Base-by-base conservation (phyloP, 1,140 invertebrate species). In the Drosophila orena region DNA sequence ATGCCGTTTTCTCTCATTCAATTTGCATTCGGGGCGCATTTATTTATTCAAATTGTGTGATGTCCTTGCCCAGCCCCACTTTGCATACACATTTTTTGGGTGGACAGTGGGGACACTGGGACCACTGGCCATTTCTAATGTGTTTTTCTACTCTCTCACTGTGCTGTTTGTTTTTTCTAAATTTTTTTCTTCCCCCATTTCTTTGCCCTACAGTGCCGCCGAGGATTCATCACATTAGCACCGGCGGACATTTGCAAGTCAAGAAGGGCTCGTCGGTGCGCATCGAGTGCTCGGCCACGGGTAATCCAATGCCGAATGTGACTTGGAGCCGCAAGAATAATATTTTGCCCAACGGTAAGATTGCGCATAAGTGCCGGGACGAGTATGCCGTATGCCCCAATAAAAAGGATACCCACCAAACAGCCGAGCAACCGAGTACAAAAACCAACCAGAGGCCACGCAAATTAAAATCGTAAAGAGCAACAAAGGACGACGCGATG, bases 261-360 rank as follows among this genome's bases (percentile, higher is more conserved):
- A 94, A 95, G 83, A 95, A 95, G 91, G 95, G 95, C 58, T 92
- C 94, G 76, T 93, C 93, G 42, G 94, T 95, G 37, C 93, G 93
- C 60, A 92, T 95, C 75, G 94, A 95, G 85, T 95, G 95, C 89
- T 93, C 93, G 80, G 94, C 94, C 62, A 93, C 93, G 59, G 95
- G 95, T 66, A 95, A 95, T 93, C 95, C 95, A 34, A 93, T 93
- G 55, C 95, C 95, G 37, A 94, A 93, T 70, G 94, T 95, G 66
- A 94, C 94, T 49, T 95, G 95, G 95, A 94, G 94, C 49, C 93
- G 94, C 89, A 94, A 94, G 92, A 94, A 94, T 91, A 95, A 94
- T 85, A 91, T 94, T 62, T 93, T 95, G 53, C 95, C 94, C 57
- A 94, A 93, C 83, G 94, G 94, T 69, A 94, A 94, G 83, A 93